Evolutionary conservation across 2,113 vertebrate genomes (phyloP), one percentile per base, ranked within the genome.

Genomic region (Stomatorhinus ivindoensis): DNA sequence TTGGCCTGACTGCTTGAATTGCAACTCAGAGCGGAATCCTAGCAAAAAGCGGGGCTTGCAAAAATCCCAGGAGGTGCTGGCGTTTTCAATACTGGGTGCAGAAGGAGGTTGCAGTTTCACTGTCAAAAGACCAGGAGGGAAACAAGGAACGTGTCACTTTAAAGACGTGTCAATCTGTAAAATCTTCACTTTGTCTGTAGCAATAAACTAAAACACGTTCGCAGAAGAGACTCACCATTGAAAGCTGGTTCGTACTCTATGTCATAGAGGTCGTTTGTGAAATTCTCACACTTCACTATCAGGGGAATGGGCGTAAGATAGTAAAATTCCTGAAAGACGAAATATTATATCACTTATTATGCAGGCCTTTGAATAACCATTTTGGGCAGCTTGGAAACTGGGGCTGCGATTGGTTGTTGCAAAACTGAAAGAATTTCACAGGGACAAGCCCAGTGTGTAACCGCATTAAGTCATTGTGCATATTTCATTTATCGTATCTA

Each of bases 101-200:
- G 88, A 89, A 15, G 95, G 95, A 39, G 94, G 91, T 87, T 92
- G 89, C 91, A 95, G 89, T 91, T 95, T 94, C 83, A 96, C 96
- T 96, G 92, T 35, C 24, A 86, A 47, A 83, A 87, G 35, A 84
- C 50, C 44, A 90, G 46, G 87, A 46, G 65, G 0, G 58, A 21
- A 31, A 69, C 10, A 13, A 65, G 0, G 24, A 31, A 85, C 15
- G 88, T 9, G 58, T 83, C 15, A 87, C 35, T 89, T 15, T 65
- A 17, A 65, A 3, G 89, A 17, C 50, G 27, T 42, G 27, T 89
- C 39, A 87, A n/a, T 55, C 51, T 11, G 6, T 10, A 31, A 58
- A 17, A 27, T 11, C 51, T 87, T 39, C 9, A 87, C 46, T 47
- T 31, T 0, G 48, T 27, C 48, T 35, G 10, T 47, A 9, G 48